Base-by-base conservation (phyloP, 2,113 vertebrate species). In the Octodon degus region DNA sequence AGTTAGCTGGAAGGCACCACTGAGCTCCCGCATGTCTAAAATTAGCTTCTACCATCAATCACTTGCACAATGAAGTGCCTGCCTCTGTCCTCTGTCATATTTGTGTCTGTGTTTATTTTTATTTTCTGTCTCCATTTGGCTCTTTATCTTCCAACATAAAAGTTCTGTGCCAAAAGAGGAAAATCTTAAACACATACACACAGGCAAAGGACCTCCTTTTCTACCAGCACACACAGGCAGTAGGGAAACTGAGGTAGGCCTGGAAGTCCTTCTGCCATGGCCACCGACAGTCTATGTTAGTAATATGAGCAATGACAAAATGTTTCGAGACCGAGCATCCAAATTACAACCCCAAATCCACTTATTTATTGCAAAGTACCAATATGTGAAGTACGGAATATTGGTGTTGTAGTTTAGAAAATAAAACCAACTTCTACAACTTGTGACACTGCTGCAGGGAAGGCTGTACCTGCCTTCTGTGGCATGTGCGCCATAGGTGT, bases 51-150 rank as follows among this genome's bases (percentile, higher is more conserved):
- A 95, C 96, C 98, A 98, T 98, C 98, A 98, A 99, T 98, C 98
- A 98, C 98, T 98, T 90, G 98, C 98, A 98, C 98, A 98, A 98
- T 98, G 98, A 98, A 98, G 98, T 97, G 98, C 97, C 97, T 96
- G 97, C 98, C 98, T 98, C 97, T 98, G 96, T 98, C 98, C 97
- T 97, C 98, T 98, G 98, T 98, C 97, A 97, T 97, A 98, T 98
- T 98, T 97, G 97, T 98, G 97, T 98, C 98, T 98, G 98, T 98
- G 98, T 98, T 98, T 98, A 98, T 97, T 98, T 98, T 98, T 98
- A 98, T 95, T 98, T 98, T 97, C 96, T 97, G 95, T 93, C 94
- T 98, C 98, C 97, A 95, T 98, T 98, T 98, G 98, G 97, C 97
- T 95, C 88, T 97, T 97, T 97, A 94, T 95, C 95, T 87, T 98